Conservation (phyloP, 2,888 invertebrate species). For the Quadriops clusia region DNA sequence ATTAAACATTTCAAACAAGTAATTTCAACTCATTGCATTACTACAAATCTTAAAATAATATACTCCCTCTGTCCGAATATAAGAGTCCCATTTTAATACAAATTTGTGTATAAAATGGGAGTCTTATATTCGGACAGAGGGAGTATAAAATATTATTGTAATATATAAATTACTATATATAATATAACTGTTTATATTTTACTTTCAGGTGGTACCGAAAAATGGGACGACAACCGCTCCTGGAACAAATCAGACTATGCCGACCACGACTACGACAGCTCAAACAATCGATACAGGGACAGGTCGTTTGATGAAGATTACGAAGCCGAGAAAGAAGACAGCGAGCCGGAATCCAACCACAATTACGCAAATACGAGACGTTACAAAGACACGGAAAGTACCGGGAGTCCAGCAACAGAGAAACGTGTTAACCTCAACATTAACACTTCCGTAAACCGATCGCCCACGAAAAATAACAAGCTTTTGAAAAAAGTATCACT, state of each 20-base stretch:
- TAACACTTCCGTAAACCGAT: slow-evolving; percentile 29
- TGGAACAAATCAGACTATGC: slow-evolving; percentile 24
- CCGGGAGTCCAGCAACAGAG: slow-evolving; percentile 20
- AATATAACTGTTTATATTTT: too few species aligned
- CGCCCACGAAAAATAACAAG: slow-evolving; percentile 34
- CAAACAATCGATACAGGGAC: slow-evolving; percentile 26
- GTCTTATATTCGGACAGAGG: too few species aligned
- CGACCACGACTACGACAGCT: slow-evolving; percentile 29
- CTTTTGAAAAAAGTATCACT: slow-evolving; percentile 47
- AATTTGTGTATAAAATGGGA: too few species aligned
- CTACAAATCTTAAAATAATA: too few species aligned
- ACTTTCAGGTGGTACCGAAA: slow-evolving; percentile 15
- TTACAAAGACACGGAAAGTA: slow-evolving; percentile 24
- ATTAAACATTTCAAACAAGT: too few species aligned
- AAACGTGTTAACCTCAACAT: slow-evolving; percentile 41
- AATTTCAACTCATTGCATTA: too few species aligned
- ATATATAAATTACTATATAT: too few species aligned
- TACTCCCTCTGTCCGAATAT: too few species aligned
- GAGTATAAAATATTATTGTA: too few species aligned
- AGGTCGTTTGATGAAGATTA: slow-evolving; percentile 43
- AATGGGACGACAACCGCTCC: slow-evolving; percentile 31
- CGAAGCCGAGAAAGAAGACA: slow-evolving; percentile 56
- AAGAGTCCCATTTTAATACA: too few species aligned
- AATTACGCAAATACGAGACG: slow-evolving; percentile 22
- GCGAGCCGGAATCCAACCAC: slow-evolving; percentile 50